These are phyloP conservation scores for Vulpes ferrilata DNA, from an alignment of 2,113 vertebrate genomes.

Conservation along the genomic window DNA sequence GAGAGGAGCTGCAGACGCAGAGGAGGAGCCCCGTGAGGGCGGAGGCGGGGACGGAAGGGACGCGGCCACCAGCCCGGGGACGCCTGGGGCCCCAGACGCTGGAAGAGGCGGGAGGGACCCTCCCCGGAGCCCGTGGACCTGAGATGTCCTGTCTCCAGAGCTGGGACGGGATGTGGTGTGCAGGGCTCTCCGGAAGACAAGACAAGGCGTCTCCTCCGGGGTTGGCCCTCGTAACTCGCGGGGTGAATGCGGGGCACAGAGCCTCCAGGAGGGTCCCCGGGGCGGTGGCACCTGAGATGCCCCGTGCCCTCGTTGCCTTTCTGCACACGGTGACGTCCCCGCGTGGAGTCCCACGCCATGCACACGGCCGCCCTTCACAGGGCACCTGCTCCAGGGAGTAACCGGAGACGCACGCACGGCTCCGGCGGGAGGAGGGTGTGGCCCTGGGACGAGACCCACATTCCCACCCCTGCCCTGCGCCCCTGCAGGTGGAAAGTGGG, in stretches of 20 bases:
- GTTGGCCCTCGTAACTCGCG: background rate
- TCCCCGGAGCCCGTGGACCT: background rate
- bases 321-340: background rate
- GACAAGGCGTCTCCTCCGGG: too few species aligned
- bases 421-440: rapidly evolving
- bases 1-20: background rate
- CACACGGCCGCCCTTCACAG: too few species aligned
- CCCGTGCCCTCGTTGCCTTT: rapidly evolving
- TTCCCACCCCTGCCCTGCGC: background rate
- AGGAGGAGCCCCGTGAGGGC: background rate
- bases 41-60: background rate
- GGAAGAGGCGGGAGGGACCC: background rate
- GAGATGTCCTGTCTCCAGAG: background rate
- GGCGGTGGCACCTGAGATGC: rapidly evolving
- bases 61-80: rapidly evolving
- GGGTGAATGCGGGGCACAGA: background rate
- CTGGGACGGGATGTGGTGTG: rapidly evolving
- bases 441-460: rapidly evolving
- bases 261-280: background rate
- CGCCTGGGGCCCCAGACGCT: background rate
- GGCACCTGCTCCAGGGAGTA: rapidly evolving
- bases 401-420: background rate
- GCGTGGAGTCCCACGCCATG: rapidly evolving
- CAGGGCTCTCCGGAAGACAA: background rate
- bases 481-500: background rate